These are phyloP conservation scores for Adoxophyes honmai DNA, from an alignment of 1,140 invertebrate species.

Conservation along the genomic window DNA sequence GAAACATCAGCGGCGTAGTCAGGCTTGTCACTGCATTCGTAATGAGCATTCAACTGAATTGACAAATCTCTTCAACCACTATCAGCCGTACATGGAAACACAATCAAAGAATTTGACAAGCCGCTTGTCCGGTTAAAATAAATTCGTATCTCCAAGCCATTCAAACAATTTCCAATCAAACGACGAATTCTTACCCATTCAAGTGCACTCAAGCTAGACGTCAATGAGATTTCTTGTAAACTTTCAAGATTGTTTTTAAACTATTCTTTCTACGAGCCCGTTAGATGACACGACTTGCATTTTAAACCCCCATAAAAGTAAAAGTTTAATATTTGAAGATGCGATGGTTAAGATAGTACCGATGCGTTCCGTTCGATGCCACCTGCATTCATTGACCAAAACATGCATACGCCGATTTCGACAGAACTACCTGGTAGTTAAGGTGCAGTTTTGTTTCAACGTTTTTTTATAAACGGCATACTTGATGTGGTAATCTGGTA, in stretches of 20 bases:
- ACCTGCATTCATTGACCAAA: slow-evolving; percentile 55
- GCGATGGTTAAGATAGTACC: slow-evolving; percentile 64
- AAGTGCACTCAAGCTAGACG: neutral
- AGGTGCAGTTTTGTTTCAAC: slow-evolving; percentile 23
- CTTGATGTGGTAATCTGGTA: slow-evolving; percentile 70
- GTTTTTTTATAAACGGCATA: slow-evolving; percentile 49
- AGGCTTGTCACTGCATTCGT: neutral
- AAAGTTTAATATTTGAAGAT: slow-evolving; percentile 72
- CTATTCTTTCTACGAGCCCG: slow-evolving; percentile 40
- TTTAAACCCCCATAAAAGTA: slow-evolving; percentile 67
- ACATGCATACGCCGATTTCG: slow-evolving; percentile 14
- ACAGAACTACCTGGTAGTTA: slow-evolving; percentile 16
- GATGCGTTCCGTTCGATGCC: slow-evolving; percentile 49
- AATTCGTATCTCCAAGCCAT: neutral
- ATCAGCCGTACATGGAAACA: slow-evolving; percentile 6
- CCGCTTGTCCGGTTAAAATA: neutral
- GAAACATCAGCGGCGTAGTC: too few relatives aligned
- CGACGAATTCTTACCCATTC: neutral
- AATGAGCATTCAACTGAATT: neutral
- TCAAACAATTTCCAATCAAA: neutral
- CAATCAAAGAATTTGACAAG: slow-evolving; percentile 6
- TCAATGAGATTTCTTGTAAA: slow-evolving; percentile 6
- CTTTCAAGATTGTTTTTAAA: neutral
- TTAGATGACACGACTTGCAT: slow-evolving; percentile 56
- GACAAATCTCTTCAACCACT: neutral